Conservation (phyloP, 2,888 invertebrate species). For the Andricus quercusramuli region DNA sequence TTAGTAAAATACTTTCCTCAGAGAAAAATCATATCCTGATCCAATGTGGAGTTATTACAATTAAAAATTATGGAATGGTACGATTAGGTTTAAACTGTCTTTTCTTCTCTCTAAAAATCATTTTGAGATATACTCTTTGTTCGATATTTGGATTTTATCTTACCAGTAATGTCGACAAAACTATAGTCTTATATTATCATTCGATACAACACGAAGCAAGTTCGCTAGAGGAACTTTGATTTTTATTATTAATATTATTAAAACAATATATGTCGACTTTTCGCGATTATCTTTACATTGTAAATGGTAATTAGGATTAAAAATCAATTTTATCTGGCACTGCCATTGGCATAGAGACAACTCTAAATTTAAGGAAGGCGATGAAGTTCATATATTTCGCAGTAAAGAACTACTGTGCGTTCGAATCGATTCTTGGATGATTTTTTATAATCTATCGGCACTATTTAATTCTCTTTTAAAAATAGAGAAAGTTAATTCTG, state of each 20-base stretch:
- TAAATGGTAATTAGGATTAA: constrained; percentile 19
- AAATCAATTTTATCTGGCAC: constrained; percentile 26
- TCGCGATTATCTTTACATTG: constrained; percentile 17
- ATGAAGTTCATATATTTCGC: constrained; percentile 3
- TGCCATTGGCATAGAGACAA: constrained; percentile 29
- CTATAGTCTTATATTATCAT: constrained; percentile 26
- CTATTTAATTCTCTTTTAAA: background rate
- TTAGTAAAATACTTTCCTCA: background rate
- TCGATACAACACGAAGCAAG: constrained; percentile 29
- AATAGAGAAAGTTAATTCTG: background rate
- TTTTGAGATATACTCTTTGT: constrained; percentile 16
- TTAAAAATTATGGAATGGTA: constrained; percentile 36
- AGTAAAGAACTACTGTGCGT: constrained; percentile 11
- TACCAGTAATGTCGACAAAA: constrained; percentile 33
- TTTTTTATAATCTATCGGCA: background rate
- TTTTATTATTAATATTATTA: constrained; percentile 24
- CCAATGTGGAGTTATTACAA: constrained; percentile 1
- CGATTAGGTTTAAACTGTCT: constrained; percentile 30
- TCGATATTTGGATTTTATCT: constrained; percentile 18
- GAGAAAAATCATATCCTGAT: background rate
- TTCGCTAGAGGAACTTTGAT: constrained; percentile 37
- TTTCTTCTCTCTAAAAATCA: constrained; percentile 26
- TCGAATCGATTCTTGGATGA: background rate
- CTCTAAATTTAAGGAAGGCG: constrained; percentile 19
- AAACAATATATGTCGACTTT: constrained; percentile 28